Base-by-base conservation (phyloP, 2,113 vertebrate genomes). In the Lophura nycthemera region DNA sequence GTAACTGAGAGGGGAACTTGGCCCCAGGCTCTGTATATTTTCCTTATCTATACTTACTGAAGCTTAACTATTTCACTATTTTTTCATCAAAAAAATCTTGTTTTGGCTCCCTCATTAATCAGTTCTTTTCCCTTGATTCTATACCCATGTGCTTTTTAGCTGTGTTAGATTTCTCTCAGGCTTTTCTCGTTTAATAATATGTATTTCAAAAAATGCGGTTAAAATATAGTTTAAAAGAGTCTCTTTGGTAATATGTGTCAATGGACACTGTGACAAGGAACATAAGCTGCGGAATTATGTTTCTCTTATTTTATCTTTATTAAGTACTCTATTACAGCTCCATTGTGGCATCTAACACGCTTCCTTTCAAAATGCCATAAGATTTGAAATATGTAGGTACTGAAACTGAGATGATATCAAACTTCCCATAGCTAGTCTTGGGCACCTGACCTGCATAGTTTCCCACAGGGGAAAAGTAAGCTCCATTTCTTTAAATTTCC, bases 381-480 rank as follows among this genome's bases (percentile, higher is more conserved):
- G 87, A 95, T 75, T 50, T 83, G 93, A 91, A 95, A 94, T 70
- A 96, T 89, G 93, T 94, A 96, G 96, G 93, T 97, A 95, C 83
- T 96, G 96, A 96, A 97, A 97, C 83, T 85, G 96, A 96, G 96
- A 94, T 87, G 95, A 95, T 95, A 91, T 77, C 89, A 93, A 92
- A 95, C 93, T 97, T 97, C 94, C 93, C 79, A 15, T 84, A 90
- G 88, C 95, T 92, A 95, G 96, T 96, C 97, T 91, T 95, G 95
- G 97, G 92, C 95, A 98, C 96, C 97, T 97, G 97, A 98, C 97
- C 95, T 83, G 96, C 85, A 93, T 59, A 97, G 95, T 74, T 98
- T 96, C 96, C 98, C 97, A 97, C 85, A 96, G 98, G 97, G 97
- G 83, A 93, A 97, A 97, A 96, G 93, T 93, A 96, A 97, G 92